Base-by-base conservation (phyloP, 2,113 vertebrate species). In the Pangasianodon gigas region DNA sequence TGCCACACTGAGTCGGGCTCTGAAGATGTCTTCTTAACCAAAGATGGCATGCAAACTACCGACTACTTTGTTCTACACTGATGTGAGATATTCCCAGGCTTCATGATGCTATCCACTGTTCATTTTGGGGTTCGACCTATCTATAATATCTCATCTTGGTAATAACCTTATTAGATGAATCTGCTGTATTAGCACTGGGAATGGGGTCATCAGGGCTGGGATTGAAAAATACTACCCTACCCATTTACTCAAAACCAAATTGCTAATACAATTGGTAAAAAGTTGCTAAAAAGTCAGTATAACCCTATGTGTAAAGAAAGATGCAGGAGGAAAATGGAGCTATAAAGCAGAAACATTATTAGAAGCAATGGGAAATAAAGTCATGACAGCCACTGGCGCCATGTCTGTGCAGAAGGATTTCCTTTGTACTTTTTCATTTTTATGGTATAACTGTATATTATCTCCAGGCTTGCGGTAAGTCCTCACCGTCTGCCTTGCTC, bases 371-470 rank as follows among this genome's bases (percentile, higher is more conserved):
- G 51, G 69, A 84, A 89, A 89, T 89, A 74, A 82, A 82, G 80
- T 90, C 75, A 81, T 54, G 58, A 48, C 75, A 32, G 84, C 51
- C 84, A 90, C 29, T 65, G 60, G 84, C 74, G 26, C 89, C 75
- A 46, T 46, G 84, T 41, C 79, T 67, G 80, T 85, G 37, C 84
- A 54, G 84, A 18, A n/a, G 74, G 74, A 69, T 67, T 86, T 80
- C 51, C 60, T 86, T 90, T 26, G 74, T 90, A 69, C 29, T 90
- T 90, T 81, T 81, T 90, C 89, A 86, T 81, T 89, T 89, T 89
- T 89, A 69, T 85, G 51, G 74, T 37, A 80, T 86, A 81, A 80
- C 74, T 56, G 84, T 89, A 69, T 69, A 86, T 89, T 67, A 90
- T 86, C 89, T 86, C 7, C 71, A 26, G 71, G n/a, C 44, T 79